Percentiles rank a stretch among this genome's conserved stretches.
These are phyloP conservation scores for Spatula versicolor DNA, from an alignment of 2,797 vertebrate genomes.

Conservation along the genomic window DNA sequence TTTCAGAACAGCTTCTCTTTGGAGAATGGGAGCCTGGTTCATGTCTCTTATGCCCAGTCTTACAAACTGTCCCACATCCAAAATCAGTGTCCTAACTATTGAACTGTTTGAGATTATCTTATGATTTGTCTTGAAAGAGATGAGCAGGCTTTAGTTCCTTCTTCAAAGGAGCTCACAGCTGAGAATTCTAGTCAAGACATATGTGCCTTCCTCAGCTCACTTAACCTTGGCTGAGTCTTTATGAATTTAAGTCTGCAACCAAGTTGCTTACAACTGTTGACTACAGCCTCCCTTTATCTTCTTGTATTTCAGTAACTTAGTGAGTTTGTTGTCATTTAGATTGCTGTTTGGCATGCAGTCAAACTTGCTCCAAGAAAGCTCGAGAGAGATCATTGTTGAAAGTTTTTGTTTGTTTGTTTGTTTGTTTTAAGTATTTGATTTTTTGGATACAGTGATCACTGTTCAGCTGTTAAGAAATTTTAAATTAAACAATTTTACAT, in stretches of 20 bases:
- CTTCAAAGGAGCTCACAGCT: slow-evolving; percentile 15
- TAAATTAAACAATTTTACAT: not conserved
- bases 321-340: not conserved
- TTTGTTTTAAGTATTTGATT: not conserved
- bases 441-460: not conserved
- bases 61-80: not conserved
- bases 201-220: not conserved
- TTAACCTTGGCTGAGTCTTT: not conserved
- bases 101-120: not conserved
- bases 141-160: not conserved
- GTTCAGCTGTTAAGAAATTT: not conserved
- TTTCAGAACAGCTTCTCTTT: not conserved
- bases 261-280: not conserved
- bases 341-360: not conserved
- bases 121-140: not conserved
- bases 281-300: not conserved
- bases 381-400: not conserved
- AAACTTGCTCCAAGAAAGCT: slow-evolving; percentile 1
- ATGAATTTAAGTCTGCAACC: not conserved
- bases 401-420: not conserved
- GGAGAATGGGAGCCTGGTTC: not conserved
- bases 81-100: not conserved
- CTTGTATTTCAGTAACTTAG: not conserved
- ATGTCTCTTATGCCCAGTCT: not conserved
- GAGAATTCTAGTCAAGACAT: not conserved